Conservation (phyloP, 2,113 vertebrate species). For the Bujurquina vittata region DNA sequence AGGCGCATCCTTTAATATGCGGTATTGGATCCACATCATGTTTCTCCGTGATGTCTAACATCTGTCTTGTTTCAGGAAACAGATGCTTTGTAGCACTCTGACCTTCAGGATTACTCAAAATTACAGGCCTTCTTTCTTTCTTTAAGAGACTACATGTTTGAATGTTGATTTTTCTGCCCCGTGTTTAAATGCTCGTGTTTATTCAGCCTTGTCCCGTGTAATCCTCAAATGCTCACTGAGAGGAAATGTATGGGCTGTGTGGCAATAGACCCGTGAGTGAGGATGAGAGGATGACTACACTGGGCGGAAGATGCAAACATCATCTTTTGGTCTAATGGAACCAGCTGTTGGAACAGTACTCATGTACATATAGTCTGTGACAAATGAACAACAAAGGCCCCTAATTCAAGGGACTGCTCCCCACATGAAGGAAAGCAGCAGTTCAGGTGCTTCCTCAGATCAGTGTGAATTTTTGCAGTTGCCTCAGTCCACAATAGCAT, state of each 20-base stretch:
- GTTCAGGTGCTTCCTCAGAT: background rate
- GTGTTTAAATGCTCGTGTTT: slow-evolving; percentile 52
- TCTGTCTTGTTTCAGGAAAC: slow-evolving; percentile 47
- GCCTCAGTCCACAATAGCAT: background rate
- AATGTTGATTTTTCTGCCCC: slow-evolving; percentile 31
- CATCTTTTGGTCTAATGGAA: slow-evolving; percentile 32
- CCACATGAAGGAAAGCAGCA: slow-evolving; percentile 16
- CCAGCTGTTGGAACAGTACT: slow-evolving; percentile 23
- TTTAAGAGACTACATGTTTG: slow-evolving; percentile 6
- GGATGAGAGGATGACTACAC: slow-evolving; percentile 14
- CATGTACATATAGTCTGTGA: background rate
- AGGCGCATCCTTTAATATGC: slow-evolving; percentile 28
- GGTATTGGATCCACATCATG: slow-evolving; percentile 15
- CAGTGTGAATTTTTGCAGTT: background rate
- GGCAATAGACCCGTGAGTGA: background rate
- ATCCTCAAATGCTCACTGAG: slow-evolving; percentile 1
- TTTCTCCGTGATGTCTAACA: slow-evolving; percentile 29
- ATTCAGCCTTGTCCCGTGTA: slow-evolving; percentile 22
- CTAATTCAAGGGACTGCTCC: background rate
- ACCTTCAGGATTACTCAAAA: slow-evolving; percentile 30
- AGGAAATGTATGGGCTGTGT: slow-evolving; percentile 35
- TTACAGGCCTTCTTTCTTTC: slow-evolving; percentile 4
- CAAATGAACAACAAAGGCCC: background rate
- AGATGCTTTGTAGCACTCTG: slow-evolving; percentile 32
- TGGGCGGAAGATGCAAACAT: slow-evolving; percentile 21